phyloP scores from a whole-genome alignment of 2,888 invertebrate species.

The Sussaba pulchella region DNA sequence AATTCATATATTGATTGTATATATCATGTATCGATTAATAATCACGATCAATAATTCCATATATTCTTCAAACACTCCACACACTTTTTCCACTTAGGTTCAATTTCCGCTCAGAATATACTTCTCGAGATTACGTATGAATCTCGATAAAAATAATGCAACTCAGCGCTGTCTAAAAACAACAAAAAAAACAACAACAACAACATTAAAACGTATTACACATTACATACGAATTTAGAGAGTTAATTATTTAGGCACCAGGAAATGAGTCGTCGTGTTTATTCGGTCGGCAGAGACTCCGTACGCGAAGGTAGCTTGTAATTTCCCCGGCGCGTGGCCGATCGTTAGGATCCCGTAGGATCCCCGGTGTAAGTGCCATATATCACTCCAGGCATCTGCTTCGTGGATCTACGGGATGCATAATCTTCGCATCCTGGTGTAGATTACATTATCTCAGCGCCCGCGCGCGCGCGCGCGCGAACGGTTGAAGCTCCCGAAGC shows the following conservation, averaged over 20 bases:
- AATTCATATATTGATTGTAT: too few species aligned
- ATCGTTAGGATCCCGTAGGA: constrained; percentile 40
- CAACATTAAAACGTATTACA: background rate
- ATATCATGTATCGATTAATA: too few species aligned
- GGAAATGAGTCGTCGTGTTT: constrained; percentile 45
- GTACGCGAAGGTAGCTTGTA: constrained; percentile 14
- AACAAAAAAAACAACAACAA: background rate
- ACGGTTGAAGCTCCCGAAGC: constrained; percentile 19
- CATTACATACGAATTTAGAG: background rate
- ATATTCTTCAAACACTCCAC: too few species aligned
- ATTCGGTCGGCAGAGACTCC: background rate
- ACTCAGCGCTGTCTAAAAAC: too few species aligned
- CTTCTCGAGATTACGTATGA: too few species aligned
- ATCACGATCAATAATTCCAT: too few species aligned
- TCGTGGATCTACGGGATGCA: constrained; percentile 79
- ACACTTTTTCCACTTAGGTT: too few species aligned
- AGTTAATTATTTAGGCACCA: constrained; percentile 21
- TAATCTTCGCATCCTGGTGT: constrained; percentile 76
- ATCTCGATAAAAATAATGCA: too few species aligned
- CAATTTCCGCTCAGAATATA: too few species aligned
- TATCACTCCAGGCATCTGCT: constrained; percentile 76
- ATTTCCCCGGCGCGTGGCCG: constrained; percentile 41
- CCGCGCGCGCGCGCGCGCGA: constrained; percentile 26
- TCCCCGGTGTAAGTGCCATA: constrained; percentile 69
- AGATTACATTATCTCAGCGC: constrained; percentile 75